Conservation (phyloP, 2,113 vertebrate genomes). For the Microcebus murinus region DNA sequence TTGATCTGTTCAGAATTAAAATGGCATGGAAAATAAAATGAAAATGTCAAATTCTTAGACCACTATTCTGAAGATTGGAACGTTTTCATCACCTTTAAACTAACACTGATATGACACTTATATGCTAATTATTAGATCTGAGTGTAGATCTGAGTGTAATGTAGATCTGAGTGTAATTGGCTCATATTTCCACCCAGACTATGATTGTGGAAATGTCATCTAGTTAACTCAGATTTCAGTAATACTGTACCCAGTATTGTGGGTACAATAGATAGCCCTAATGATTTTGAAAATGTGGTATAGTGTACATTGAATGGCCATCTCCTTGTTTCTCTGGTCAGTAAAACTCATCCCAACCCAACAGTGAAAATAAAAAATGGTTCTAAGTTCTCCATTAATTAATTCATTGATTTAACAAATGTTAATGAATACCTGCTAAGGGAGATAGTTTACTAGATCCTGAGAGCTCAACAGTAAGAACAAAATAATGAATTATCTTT, state of each 20-base stretch:
- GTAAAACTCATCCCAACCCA: background rate
- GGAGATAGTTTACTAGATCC: background rate
- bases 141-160: background rate
- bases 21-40: background rate
- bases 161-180: background rate
- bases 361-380: background rate
- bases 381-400: background rate
- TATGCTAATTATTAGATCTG: background rate
- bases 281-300: background rate
- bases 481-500: background rate
- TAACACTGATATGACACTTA: background rate
- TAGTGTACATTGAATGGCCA: background rate
- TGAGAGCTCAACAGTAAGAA: background rate
- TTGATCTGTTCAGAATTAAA: background rate
- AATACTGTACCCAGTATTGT: background rate
- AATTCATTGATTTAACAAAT: background rate
- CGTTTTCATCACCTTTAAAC: background rate
- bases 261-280: background rate
- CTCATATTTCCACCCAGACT: background rate
- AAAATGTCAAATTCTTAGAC: background rate
- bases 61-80: background rate
- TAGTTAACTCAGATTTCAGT: background rate
- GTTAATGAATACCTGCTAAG: background rate
- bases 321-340: background rate
- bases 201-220: background rate